A percentile compares a stretch with the other conserved stretches of the same genome.
These are phyloP conservation scores for Patagioenas fasciata DNA, from an alignment of 2,113 vertebrate genomes.

Conservation along the genomic window DNA sequence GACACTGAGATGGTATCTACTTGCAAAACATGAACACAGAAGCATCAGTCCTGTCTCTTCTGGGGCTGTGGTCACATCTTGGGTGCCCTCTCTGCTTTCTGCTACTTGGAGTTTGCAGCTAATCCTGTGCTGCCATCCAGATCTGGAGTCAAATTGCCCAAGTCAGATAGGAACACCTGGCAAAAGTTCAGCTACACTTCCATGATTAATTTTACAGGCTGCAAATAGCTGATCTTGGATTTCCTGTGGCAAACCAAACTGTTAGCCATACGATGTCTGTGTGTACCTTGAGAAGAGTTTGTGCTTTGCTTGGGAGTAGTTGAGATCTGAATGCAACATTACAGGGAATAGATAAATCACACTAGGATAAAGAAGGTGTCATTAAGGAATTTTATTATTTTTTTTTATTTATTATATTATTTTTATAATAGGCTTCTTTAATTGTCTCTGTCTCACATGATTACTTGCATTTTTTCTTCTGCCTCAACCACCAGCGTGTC, in stretches of 20 bases:
- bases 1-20: neutral
- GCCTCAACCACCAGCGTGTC: neutral
- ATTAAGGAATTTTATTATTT: neutral
- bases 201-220: neutral
- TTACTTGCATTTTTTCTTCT: neutral
- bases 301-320: neutral
- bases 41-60: neutral
- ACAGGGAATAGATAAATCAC: neutral
- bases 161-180: neutral
- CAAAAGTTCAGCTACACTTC: neutral
- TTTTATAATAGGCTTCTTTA: neutral
- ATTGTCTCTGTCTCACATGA: neutral
- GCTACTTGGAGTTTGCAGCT: neutral
- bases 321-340: neutral
- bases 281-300: neutral
- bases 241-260: neutral
- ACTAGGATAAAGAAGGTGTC: neutral
- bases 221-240: neutral
- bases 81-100: neutral
- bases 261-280: rapidly evolving
- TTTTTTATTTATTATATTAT: neutral
- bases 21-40: neutral
- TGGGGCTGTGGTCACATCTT: neutral
- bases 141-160: neutral
- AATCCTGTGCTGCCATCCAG: neutral